Evolutionary conservation across 2,888 invertebrate species (phyloP).

Genomic region (Leptopterna dolabrata): DNA sequence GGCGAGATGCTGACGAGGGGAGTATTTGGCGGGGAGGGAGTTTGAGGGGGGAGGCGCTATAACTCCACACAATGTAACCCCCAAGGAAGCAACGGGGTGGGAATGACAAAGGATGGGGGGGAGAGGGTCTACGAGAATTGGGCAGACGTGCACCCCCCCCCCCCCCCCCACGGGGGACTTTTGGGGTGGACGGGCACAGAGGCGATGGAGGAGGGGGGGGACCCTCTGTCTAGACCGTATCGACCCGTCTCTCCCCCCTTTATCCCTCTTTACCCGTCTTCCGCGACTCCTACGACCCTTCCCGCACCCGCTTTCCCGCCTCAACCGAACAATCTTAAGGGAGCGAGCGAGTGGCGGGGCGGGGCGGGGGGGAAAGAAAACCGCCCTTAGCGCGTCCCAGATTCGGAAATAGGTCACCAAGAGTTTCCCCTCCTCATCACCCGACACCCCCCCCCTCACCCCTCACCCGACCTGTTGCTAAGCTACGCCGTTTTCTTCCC

Average conservation of each 20-base stretch:
- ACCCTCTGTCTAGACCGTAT: conserved; percentile 47
- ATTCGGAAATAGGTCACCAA: conserved; percentile 50
- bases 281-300: neutral
- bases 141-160: conserved; percentile 47
- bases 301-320: neutral
- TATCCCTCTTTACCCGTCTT: neutral
- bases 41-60: neutral
- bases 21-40: neutral
- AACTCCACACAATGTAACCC: conserved; percentile 37
- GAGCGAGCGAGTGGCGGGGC: neutral
- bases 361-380: conserved; percentile 15
- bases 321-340: conserved; percentile 15
- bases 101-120: neutral
- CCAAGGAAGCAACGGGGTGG: neutral
- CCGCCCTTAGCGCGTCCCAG: conserved; percentile 50
- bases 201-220: neutral
- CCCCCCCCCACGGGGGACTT: neutral
- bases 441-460: neutral
- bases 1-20: neutral
- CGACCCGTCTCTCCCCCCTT: conserved; percentile 32
- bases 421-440: neutral
- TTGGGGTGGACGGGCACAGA: neutral
- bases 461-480: conserved; percentile 27
- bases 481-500: conserved; percentile 27
- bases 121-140: conserved; percentile 19